phyloP scores from a whole-genome alignment of 2,888 invertebrate species.

The Hoplodrina ambigua region DNA sequence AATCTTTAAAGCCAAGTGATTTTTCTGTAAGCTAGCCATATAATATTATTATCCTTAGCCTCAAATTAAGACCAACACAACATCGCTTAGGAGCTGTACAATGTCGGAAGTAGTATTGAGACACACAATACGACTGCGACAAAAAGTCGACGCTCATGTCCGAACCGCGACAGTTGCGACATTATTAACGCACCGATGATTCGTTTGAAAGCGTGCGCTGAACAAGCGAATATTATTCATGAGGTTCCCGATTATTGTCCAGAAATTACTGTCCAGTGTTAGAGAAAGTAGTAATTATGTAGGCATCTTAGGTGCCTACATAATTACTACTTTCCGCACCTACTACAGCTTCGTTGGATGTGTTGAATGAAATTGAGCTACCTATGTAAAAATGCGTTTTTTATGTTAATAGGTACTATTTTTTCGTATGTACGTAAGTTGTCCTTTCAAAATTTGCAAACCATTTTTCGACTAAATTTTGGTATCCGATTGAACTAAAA shows the following conservation, averaged over 20 bases:
- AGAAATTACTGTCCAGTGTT: conserved; percentile 19
- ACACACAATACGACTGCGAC: conserved; percentile 31
- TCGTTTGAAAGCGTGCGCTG: conserved; percentile 65
- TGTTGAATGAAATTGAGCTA: conserved; percentile 16
- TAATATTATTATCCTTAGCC: not conserved
- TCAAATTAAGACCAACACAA: conserved; percentile 10
- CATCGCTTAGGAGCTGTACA: conserved; percentile 1
- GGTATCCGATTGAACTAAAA: too few relatives aligned
- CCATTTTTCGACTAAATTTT: too few relatives aligned
- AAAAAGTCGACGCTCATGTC: conserved; percentile 31
- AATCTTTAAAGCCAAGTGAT: not conserved
- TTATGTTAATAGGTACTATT: too few relatives aligned
- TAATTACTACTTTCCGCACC: too few relatives aligned
- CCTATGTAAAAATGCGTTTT: not conserved
- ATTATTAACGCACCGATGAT: conserved; percentile 66
- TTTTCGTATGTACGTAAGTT: too few relatives aligned
- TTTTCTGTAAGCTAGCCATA: not conserved
- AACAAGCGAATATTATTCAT: conserved; percentile 54
- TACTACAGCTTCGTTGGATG: not conserved
- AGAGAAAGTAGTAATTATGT: not conserved
- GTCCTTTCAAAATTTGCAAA: too few relatives aligned
- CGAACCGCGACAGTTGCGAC: conserved; percentile 57
- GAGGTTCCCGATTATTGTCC: conserved; percentile 26
- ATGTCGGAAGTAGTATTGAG: conserved; percentile 49
- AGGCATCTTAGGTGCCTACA: too few relatives aligned